phyloP scores from a whole-genome alignment of 2,113 vertebrate genomes.

The Microtus pennsylvanicus region DNA sequence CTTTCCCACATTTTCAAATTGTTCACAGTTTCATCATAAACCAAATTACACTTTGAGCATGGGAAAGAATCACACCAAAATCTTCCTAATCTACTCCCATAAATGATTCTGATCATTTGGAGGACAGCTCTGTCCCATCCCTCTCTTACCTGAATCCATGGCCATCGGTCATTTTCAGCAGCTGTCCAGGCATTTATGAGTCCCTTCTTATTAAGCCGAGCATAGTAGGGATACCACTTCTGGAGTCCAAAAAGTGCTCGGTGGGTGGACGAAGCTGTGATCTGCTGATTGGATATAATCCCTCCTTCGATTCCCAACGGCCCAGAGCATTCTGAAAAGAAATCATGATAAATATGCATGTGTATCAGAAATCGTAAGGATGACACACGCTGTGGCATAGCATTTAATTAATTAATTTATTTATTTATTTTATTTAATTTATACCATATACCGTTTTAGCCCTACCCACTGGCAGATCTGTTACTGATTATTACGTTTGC shows the following conservation, averaged over 20 bases:
- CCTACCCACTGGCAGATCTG: neutral
- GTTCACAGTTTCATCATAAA: constrained; percentile 55
- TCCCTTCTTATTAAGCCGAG: constrained; percentile 98
- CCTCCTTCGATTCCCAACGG: constrained; percentile 98
- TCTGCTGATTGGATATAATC: constrained; percentile 99
- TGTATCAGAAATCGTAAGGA: neutral
- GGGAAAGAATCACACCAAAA: constrained; percentile 56
- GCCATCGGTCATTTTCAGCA: constrained; percentile 99
- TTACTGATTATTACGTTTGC: neutral
- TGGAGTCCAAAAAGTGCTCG: constrained; percentile 98
- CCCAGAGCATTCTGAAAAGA: constrained; percentile 93
- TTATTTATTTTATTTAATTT: too few relatives aligned
- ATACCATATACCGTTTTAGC: neutral
- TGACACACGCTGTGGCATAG: neutral
- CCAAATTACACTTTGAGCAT: constrained; percentile 46
- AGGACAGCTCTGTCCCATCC: constrained; percentile 47
- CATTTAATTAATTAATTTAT: too few relatives aligned
- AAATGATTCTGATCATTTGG: constrained; percentile 71
- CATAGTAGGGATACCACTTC: constrained; percentile 99
- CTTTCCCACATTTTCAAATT: constrained; percentile 13
- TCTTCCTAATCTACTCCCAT: constrained; percentile 71
- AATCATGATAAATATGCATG: neutral
- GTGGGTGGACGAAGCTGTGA: constrained; percentile 98
- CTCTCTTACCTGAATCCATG: constrained; percentile 98
- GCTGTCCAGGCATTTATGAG: constrained; percentile 99